Percentiles rank a stretch among this genome's conserved stretches.
Conservation (phyloP, 2,888 invertebrate genomes). For the Falcaria lacertinaria region DNA sequence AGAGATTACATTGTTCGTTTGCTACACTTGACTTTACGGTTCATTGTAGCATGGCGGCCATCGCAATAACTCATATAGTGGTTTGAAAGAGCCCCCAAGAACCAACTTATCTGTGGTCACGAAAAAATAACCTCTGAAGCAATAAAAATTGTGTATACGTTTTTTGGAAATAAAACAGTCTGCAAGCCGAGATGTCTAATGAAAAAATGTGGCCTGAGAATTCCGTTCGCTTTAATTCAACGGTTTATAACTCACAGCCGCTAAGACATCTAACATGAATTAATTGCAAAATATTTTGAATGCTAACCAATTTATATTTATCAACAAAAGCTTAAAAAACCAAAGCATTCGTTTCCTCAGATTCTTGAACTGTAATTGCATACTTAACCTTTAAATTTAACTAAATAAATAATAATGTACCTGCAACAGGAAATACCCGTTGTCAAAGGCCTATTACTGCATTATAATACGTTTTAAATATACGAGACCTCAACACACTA, state of each 20-base stretch:
- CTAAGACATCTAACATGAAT: background rate
- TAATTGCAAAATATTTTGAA: background rate
- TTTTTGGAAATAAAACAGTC: slow-evolving; percentile 3
- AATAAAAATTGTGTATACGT: slow-evolving; percentile 1
- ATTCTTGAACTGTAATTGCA: no score
- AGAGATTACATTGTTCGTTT: slow-evolving; percentile 62
- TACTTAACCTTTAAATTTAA: no score
- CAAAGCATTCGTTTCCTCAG: no score
- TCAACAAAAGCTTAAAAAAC: no score
- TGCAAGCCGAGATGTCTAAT: background rate
- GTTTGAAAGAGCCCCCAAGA: slow-evolving; percentile 21
- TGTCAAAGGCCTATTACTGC: slow-evolving; percentile 29
- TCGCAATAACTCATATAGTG: slow-evolving; percentile 36
- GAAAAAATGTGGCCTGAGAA: slow-evolving; percentile 1
- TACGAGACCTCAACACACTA: slow-evolving; percentile 23
- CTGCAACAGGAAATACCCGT: slow-evolving; percentile 26
- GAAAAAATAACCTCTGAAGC: slow-evolving; percentile 13
- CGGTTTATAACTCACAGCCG: no score
- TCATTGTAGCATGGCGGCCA: slow-evolving; percentile 44
- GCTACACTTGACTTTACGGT: slow-evolving; percentile 43
- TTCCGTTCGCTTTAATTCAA: no score
- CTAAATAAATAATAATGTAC: no score
- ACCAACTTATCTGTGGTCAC: slow-evolving; percentile 12
- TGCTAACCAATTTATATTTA: background rate
- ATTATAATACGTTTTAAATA: slow-evolving; percentile 16